A percentile compares a stretch with the other conserved stretches of the same genome.
Evolutionary conservation across 2,113 vertebrate genomes (phyloP).

Genomic region (Thalassoma bifasciatum): DNA sequence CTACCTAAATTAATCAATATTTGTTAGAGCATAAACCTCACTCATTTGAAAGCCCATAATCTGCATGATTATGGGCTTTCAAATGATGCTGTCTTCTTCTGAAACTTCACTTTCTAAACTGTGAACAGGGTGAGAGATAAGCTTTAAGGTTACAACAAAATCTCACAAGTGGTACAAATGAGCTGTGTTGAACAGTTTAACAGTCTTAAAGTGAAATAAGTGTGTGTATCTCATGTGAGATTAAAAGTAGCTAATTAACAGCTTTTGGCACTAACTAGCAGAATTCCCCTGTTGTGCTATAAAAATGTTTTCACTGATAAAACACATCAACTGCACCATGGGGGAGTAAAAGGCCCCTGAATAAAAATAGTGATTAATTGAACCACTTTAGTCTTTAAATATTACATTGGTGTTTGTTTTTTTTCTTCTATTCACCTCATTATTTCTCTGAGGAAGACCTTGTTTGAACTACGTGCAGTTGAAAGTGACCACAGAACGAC

Average conservation of each 20-base stretch:
- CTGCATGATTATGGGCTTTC: not conserved
- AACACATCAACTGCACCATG: not conserved
- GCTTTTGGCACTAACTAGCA: not conserved
- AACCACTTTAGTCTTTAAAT: not conserved
- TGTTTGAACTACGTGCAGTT: not conserved
- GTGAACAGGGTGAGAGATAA: too few species aligned
- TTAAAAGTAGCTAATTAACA: not conserved
- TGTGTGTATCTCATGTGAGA: not conserved
- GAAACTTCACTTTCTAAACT: not conserved
- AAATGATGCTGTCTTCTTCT: not conserved
- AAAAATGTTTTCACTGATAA: not conserved
- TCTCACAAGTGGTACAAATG: not conserved
- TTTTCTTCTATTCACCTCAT: not conserved
- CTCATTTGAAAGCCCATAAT: too few species aligned
- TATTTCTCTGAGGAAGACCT: not conserved
- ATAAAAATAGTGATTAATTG: not conserved
- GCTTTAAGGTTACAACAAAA: too few species aligned
- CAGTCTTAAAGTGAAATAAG: not conserved
- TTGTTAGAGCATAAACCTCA: not conserved
- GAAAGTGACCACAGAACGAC: not conserved
- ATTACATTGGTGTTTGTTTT: not conserved
- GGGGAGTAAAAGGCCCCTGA: not conserved
- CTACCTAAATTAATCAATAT: slow-evolving; percentile 1
- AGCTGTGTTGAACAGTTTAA: not conserved
- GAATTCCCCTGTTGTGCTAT: not conserved